These are phyloP conservation scores for Aplochiton taeniatus DNA, from an alignment of 2,797 vertebrate species.

Conservation along the genomic window DNA sequence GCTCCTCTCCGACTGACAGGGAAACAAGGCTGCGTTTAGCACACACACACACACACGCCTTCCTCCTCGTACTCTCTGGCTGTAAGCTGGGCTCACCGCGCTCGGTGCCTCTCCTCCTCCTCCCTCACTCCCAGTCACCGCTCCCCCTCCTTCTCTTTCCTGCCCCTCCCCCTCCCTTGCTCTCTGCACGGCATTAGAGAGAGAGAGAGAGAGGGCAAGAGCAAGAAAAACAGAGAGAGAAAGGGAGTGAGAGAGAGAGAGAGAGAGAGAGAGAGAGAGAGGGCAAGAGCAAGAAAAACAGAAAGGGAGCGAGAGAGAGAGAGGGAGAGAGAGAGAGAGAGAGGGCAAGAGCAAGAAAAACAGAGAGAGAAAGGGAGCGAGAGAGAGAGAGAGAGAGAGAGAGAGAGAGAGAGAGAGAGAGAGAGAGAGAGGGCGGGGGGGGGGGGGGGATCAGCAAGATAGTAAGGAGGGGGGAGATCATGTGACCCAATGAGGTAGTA, in stretches of 20 bases:
- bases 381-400: slow-evolving; percentile 44
- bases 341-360: slow-evolving; percentile 31
- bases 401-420: slow-evolving; percentile 34
- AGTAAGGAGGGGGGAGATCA: slow-evolving; percentile 54
- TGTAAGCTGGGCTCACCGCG: slow-evolving; percentile 65
- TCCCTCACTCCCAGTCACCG: slow-evolving; percentile 35
- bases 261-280: slow-evolving; percentile 18
- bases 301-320: too few species aligned
- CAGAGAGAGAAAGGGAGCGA: slow-evolving; percentile 34
- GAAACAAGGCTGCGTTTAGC: slow-evolving; percentile 3
- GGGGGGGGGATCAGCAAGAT: slow-evolving; percentile 64
- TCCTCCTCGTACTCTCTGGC: slow-evolving; percentile 27
- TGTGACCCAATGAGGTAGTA: slow-evolving; percentile 65
- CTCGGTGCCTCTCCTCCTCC: slow-evolving; percentile 28
- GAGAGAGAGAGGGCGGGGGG: slow-evolving; percentile 31
- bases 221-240: slow-evolving; percentile 16
- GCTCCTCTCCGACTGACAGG: slow-evolving; percentile 12
- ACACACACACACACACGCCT: slow-evolving; percentile 25
- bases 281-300: background rate
- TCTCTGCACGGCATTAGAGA: slow-evolving; percentile 60
- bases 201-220: slow-evolving; percentile 31
- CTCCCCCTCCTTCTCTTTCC: slow-evolving; percentile 31
- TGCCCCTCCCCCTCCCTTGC: slow-evolving; percentile 43
- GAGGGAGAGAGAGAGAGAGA: slow-evolving; percentile 42
- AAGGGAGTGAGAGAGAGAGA: slow-evolving; percentile 35